Evolutionary conservation across 2,113 vertebrate genomes (phyloP).

Genomic region (Amphilophus citrinellus): DNA sequence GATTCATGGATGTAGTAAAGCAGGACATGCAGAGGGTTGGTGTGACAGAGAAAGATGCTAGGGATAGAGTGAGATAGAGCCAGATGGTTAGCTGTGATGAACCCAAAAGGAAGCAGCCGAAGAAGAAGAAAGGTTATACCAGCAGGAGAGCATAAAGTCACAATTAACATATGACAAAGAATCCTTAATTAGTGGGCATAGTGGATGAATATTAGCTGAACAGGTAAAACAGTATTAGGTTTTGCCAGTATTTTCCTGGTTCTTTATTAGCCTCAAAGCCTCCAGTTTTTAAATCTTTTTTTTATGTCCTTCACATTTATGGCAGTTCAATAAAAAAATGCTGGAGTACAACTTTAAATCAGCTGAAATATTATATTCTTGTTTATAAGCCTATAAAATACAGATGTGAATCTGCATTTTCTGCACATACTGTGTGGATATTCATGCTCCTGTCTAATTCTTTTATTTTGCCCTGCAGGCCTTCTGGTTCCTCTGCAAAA

Average conservation of each 20-base stretch:
- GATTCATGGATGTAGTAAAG: neutral
- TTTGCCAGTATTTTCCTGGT: neutral
- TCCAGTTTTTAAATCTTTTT: neutral
- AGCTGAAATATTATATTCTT: neutral
- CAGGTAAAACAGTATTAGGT: neutral
- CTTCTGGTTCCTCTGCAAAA: neutral
- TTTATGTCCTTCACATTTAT: neutral
- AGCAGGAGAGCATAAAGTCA: neutral
- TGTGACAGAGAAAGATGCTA: neutral
- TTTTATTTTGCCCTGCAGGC: neutral
- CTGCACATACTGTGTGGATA: neutral
- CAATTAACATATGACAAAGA: too few species aligned
- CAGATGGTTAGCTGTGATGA: neutral
- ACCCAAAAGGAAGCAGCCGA: neutral
- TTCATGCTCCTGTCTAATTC: neutral
- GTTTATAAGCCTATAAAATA: neutral
- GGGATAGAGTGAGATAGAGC: neutral
- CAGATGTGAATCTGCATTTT: neutral
- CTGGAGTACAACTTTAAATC: neutral
- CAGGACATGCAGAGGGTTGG: neutral
- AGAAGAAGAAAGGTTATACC: neutral
- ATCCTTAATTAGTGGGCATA: neutral
- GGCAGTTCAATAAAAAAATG: neutral
- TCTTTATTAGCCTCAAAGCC: neutral
- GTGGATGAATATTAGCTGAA: neutral